Base-by-base conservation (phyloP, 2,888 invertebrate species). In the Tenthredo mesomela region DNA sequence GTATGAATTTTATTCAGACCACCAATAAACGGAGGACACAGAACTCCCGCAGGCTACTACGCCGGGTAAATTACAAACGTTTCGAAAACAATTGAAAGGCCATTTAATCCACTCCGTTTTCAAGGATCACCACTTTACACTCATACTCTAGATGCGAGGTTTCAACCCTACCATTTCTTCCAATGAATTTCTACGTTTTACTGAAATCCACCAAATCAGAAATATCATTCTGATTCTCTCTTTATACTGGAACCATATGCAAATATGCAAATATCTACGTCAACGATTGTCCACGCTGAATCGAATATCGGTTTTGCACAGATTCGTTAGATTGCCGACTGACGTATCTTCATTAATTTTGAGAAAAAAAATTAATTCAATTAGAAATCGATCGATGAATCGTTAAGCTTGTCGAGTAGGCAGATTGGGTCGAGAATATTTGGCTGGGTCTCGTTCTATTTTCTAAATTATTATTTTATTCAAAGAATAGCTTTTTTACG, bases 1-100 rank as follows among this genome's bases (percentile, higher is more conserved):
- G 40, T 61, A 73, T 18, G 33, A 54, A 84, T 84, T 84, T 73
- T 58, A 73, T 83, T 70, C 83, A 37, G 70, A 29, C 58, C 10
- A 18, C 58, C 80, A 61, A 43, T 80, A 25, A 80, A 61, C 61
- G 33, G 29, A 77, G 33, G 77, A 50, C 21, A 47, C 29, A 37
- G n/a, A 37, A 33, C 33, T 80, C 21, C 58, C 61, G 40, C 21
- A 12, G 77, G 47, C 54, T 37, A 75, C 75, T 75, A 29, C 47
- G 15, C 43, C 15, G 25, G 21, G 6, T 77, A 50, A 54, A 77
- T 77, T 77, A 77, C 77, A 7, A 37, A 50, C 29, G 18, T 21
- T 77, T 54, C 10, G 18, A 33, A 77, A 77, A 77, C 77, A 77
- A 77, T 54, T 50, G 15, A 50, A 54, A 18, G 12, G 54, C 54